A percentile compares a stretch with the other conserved stretches of the same genome.
phyloP scores from a whole-genome alignment of 2,888 invertebrate species.

The Flabesymbios commensalis region DNA sequence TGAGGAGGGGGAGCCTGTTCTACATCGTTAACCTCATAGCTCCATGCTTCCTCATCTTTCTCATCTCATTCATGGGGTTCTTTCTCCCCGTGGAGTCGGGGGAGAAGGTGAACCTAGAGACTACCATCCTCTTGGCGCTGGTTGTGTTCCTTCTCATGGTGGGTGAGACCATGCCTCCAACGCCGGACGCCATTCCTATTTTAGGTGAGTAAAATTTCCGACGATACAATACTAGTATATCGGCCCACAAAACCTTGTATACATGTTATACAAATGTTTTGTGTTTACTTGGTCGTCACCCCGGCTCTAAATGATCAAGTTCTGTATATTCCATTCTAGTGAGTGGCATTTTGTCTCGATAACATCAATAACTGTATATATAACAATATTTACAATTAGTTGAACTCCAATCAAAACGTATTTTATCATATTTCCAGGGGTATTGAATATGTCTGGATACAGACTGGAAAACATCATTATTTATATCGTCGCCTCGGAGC shows the following conservation, averaged over 20 bases:
- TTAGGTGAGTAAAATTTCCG: constrained; percentile 27
- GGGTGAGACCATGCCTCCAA: constrained; percentile 44
- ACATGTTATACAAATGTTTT: neutral
- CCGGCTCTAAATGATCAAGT: too few relatives aligned
- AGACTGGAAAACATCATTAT: too few relatives aligned
- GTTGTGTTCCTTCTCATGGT: constrained; percentile 43
- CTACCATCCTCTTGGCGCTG: constrained; percentile 41
- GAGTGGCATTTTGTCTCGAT: too few relatives aligned
- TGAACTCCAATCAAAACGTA: too few relatives aligned
- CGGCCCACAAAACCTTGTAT: neutral
- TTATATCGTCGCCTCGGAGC: too few relatives aligned
- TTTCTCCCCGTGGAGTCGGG: constrained; percentile 43
- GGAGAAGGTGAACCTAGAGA: constrained; percentile 43
- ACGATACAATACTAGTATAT: neutral
- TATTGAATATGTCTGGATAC: too few relatives aligned
- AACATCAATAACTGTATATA: too few relatives aligned
- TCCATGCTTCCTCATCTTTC: constrained; percentile 43
- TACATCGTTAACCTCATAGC: constrained; percentile 44
- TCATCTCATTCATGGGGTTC: constrained; percentile 43
- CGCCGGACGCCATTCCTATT: constrained; percentile 42
- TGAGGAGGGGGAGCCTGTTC: constrained; percentile 41
- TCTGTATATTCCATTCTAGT: too few relatives aligned
- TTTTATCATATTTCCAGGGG: too few relatives aligned
- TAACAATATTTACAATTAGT: too few relatives aligned
- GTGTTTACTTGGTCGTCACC: neutral